These are phyloP conservation scores for Archivesica marissinica DNA, from an alignment of 1,140 invertebrate genomes.

Conservation along the genomic window DNA sequence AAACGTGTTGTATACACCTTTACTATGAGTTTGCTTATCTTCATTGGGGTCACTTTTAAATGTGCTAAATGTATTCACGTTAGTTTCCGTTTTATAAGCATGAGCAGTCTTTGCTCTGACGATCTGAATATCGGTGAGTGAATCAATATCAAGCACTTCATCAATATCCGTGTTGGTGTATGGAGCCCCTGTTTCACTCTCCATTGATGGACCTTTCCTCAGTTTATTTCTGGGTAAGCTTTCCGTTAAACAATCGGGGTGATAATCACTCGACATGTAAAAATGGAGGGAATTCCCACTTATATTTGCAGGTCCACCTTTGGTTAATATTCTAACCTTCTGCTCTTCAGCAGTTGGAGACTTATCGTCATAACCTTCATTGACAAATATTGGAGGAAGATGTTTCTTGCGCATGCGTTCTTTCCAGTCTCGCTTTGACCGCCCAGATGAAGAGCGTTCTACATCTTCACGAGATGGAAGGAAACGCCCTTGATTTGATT, in stretches of 20 bases:
- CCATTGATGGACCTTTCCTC: constrained; percentile 51
- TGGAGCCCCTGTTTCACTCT: constrained; percentile 62
- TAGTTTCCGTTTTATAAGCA: neutral
- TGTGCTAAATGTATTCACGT: neutral
- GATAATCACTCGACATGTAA: constrained; percentile 69
- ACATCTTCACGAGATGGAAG: constrained; percentile 19
- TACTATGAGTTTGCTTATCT: neutral
- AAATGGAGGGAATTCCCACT: constrained; percentile 52
- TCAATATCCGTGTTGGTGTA: constrained; percentile 67
- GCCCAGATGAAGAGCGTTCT: constrained; percentile 52
- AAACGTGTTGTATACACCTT: constrained; percentile 29
- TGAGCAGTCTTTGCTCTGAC: constrained; percentile 6
- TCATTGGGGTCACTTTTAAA: neutral
- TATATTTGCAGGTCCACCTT: neutral
- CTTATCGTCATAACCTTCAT: constrained; percentile 63
- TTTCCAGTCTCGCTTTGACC: constrained; percentile 66
- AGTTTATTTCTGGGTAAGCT: constrained; percentile 42
- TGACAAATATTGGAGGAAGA: constrained; percentile 70
- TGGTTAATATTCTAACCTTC: neutral
- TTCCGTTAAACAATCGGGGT: constrained; percentile 64
- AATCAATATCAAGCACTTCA: constrained; percentile 58
- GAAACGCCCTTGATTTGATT: neutral
- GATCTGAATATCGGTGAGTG: constrained; percentile 10
- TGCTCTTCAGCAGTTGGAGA: neutral
- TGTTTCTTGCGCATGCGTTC: constrained; percentile 72